phyloP scores from a whole-genome alignment of 2,888 invertebrate species.

The Aleiodes testaceus region DNA sequence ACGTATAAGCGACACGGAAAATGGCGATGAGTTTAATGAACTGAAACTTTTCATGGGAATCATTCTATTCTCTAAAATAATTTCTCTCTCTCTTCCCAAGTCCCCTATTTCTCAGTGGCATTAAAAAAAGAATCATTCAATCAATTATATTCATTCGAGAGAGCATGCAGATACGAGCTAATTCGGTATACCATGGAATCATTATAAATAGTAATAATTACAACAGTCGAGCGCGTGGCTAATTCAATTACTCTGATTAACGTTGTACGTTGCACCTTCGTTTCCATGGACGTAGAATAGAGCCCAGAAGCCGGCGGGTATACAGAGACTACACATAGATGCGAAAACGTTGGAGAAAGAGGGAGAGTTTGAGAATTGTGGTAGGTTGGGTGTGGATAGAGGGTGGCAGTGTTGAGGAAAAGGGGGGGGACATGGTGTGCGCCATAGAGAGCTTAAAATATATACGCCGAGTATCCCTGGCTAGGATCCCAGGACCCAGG shows the following conservation, averaged over 20 bases:
- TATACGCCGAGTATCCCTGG: conserved; percentile 56
- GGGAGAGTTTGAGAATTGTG: conserved; percentile 41
- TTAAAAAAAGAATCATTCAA: conserved; percentile 16
- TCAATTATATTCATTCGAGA: conserved; percentile 32
- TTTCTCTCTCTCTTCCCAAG: neutral
- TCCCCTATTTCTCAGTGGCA: neutral
- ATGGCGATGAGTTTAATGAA: conserved; percentile 10
- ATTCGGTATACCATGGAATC: conserved; percentile 59
- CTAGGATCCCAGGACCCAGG: conserved; percentile 62
- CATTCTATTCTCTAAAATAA: too few species aligned
- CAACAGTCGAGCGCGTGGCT: conserved; percentile 70
- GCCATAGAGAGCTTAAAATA: conserved; percentile 38
- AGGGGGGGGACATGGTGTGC: neutral
- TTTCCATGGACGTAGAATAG: conserved; percentile 43
- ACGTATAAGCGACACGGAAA: neutral
- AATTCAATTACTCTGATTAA: conserved; percentile 73
- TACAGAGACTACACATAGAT: conserved; percentile 18
- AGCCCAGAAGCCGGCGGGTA: conserved; percentile 37
- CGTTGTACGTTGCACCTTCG: conserved; percentile 68
- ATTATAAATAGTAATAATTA: conserved; percentile 73
- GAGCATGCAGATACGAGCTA: conserved; percentile 40
- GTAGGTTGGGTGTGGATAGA: conserved; percentile 36
- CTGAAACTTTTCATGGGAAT: neutral
- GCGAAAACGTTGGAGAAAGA: conserved; percentile 41
- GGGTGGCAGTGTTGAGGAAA: neutral